Evolutionary conservation across 2,113 vertebrate genomes (phyloP).

Genomic region (Corvus moneduloides): DNA sequence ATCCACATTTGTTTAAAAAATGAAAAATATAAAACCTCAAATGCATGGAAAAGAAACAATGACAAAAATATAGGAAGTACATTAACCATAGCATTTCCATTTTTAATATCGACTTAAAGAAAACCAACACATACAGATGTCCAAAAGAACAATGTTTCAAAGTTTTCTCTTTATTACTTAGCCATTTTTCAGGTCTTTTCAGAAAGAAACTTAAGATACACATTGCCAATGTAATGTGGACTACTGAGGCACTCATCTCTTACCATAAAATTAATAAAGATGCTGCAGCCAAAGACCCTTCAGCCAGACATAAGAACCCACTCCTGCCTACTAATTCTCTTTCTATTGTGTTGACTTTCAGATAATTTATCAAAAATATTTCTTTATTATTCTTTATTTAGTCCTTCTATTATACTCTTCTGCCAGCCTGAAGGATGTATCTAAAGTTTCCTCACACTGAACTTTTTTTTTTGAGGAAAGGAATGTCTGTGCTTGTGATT

Average conservation of each 20-base stretch:
- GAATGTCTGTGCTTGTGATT: fast-evolving
- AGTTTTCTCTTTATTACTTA: background rate
- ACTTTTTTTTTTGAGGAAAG: fast-evolving
- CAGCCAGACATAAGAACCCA: background rate
- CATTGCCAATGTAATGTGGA: background rate
- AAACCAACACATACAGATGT: background rate
- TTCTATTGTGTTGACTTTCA: background rate
- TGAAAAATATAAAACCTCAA: background rate
- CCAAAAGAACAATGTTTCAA: background rate
- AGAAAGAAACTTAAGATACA: background rate
- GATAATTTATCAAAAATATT: background rate
- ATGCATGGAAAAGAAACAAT: background rate
- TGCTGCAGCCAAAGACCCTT: background rate
- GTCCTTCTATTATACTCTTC: background rate
- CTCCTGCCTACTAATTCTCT: background rate
- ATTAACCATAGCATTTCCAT: background rate
- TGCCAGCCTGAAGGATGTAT: background rate
- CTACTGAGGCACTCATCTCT: background rate
- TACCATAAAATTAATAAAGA: background rate
- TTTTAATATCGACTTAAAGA: background rate
- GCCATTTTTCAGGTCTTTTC: background rate
- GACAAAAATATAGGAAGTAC: background rate
- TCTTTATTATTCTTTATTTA: background rate
- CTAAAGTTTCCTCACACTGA: background rate
- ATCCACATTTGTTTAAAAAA: background rate